Percentiles rank a stretch among this genome's conserved stretches.
These are phyloP conservation scores for Zosterops lateralis DNA, from an alignment of 2,113 vertebrate species.

Conservation along the genomic window DNA sequence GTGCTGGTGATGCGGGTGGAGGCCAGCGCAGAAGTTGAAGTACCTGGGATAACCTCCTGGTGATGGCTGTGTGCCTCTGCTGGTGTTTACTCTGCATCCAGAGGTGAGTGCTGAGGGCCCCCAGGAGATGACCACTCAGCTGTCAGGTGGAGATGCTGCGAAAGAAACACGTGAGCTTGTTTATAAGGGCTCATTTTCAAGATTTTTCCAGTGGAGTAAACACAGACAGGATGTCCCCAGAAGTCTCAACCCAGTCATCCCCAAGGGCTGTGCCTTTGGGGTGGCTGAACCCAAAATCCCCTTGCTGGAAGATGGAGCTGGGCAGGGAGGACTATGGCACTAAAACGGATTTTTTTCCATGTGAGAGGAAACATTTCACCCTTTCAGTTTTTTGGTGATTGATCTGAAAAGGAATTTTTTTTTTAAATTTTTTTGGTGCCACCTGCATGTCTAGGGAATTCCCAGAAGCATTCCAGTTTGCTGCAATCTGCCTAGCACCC, in stretches of 20 bases:
- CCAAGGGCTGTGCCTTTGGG: neutral
- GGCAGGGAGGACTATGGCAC: rapidly evolving
- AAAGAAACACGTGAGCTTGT: neutral
- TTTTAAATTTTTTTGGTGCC: neutral
- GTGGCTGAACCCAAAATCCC: rapidly evolving
- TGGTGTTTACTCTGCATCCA: neutral
- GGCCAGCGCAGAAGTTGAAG: neutral
- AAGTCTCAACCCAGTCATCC: neutral
- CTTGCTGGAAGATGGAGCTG: neutral
- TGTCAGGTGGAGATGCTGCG: neutral
- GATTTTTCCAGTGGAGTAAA: neutral
- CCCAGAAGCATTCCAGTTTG: neutral
- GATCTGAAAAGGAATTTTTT: neutral
- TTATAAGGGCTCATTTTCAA: neutral
- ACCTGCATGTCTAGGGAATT: neutral
- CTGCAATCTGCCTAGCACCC: neutral
- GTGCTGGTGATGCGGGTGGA: rapidly evolving
- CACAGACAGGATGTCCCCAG: neutral
- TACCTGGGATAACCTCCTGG: neutral
- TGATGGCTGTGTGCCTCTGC: neutral
- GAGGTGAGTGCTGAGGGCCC: neutral
- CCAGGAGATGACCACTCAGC: neutral
- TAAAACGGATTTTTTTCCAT: neutral
- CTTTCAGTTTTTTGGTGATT: rapidly evolving
- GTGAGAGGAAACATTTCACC: rapidly evolving